Percentiles rank a stretch among this genome's conserved stretches.
Conservation (phyloP, 2,797 vertebrate species). For the Taenioides sp. region DNA sequence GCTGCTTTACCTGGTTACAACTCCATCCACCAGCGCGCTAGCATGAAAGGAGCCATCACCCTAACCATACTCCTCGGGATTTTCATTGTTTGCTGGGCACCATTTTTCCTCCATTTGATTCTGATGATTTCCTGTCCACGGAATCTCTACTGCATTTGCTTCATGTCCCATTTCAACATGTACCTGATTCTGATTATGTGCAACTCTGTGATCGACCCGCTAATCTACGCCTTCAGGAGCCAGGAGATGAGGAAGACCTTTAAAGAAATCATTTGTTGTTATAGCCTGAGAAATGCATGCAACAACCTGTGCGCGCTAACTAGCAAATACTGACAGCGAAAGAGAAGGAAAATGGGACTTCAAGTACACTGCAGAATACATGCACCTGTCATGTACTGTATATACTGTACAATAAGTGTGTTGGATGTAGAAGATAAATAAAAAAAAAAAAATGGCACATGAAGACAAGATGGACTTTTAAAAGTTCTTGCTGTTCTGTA, state of each 20-base stretch:
- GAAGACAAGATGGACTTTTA: not conserved
- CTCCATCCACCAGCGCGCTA: constrained; percentile 86
- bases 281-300: constrained; percentile 78
- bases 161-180: constrained; percentile 98
- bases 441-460: constrained; percentile 9
- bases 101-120: constrained; percentile 94
- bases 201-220: constrained; percentile 92
- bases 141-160: constrained; percentile 93
- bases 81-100: constrained; percentile 96
- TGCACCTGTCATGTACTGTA: not conserved
- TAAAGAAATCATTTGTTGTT: constrained; percentile 92
- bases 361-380: constrained; percentile 5
- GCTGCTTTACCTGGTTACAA: constrained; percentile 87
- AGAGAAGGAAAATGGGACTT: not conserved
- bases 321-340: constrained; percentile 78
- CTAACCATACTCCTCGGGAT: constrained; percentile 94
- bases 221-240: constrained; percentile 97
- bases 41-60: constrained; percentile 94
- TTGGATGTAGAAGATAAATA: not conserved
- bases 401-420: not conserved
- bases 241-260: constrained; percentile 97
- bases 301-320: constrained; percentile 80
- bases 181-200: constrained; percentile 98
- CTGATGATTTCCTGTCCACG: constrained; percentile 95
- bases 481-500: too few species aligned